Evolutionary conservation across 2,113 vertebrate species (phyloP), one percentile per base, ranked within the genome.

Genomic region (Cinclus cinclus): DNA sequence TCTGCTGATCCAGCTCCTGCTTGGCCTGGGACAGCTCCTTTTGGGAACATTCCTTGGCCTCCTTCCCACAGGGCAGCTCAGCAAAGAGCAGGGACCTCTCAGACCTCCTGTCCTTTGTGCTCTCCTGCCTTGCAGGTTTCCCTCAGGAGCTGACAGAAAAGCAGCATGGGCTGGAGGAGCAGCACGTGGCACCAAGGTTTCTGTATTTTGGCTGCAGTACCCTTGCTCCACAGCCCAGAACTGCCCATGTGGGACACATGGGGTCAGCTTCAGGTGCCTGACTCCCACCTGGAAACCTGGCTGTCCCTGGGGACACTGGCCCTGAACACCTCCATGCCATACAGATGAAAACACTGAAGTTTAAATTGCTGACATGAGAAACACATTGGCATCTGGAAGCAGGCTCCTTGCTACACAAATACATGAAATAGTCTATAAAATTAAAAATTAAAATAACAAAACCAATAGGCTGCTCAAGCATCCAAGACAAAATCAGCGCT

Each of bases 131-230:
- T 2, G 35, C 25, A 73, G 76, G 7, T 31, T 68, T 50, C 21
- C 24, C 24, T 10, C 46, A 5, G 35, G 31, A n/a, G 22, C 21
- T 63, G 67, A 68, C 27, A 19, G 2, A 5, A 37, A 58, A 65
- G 46, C 46, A 50, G 4, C 1, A 3, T 0, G 0, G 47, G 46
- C 5, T 24, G 28, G 28, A 53, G 64, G 21, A 70, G 46, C 42
- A 62, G 63, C 42, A 13, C 3, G 8, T 1, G 41, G 35, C 88
- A 83, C n/a, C 46, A 84, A 77, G 42, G 28, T 11, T 52, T 44
- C 3, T 60, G 0, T 0, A 6, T 44, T 89, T 18, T 69, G 56
- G 70, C 28, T 94, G 64, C 44, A 22, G 11, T 3, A 52, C 28
- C 65, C 41, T 53, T 31, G 39, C 15, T 42, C 18, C 44, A 33